Base-by-base conservation (phyloP, 2,113 vertebrate species). In the Alosa alosa region DNA sequence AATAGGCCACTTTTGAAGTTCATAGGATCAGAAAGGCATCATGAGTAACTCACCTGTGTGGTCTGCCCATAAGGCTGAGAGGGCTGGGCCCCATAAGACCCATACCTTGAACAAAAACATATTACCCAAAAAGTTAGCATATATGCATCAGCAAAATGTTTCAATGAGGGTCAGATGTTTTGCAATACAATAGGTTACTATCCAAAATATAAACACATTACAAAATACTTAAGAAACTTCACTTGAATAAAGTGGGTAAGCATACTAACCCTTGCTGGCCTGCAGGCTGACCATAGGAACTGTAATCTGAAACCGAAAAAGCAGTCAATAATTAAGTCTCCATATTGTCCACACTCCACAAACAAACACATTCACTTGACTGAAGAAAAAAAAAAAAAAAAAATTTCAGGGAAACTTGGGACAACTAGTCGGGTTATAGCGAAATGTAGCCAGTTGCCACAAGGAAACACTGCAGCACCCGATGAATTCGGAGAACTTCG, bases 41-140 rank as follows among this genome's bases (percentile, higher is more conserved):
- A 18, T 41, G 7, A 8, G 3, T 0, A 9, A 25, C 88, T 89
- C 94, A 99, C 98, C 97, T 99, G 98, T 87, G 97, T 95, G 87
- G 95, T 96, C 93, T 99, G 98, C 88, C 97, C 97, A 92, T 99
- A 99, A 90, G 91, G 95, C 93, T 98, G 98, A 68, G 98, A 94
- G 60, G 98, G 97, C 93, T 98, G 98, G 87, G 97, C 96, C 83
- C 96, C 95, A 86, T 99, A 99, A 3, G 97, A 96, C 82, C 97
- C 95, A 93, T 99, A 99, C 94, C 98, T 99, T 93, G 0, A 47
- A 89, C 89, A 87, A 39, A 86, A 13, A 88, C 39, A 84, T 36
- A 68, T 46, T 31, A 8, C 22, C 57, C 8, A 31, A 31, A 31
- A 31, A 31, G 31, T 11, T 39, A 47, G 4, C 46, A 47, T 47